These are phyloP conservation scores for Sarcophilus harrisii DNA, from an alignment of 2,797 vertebrate species.

Conservation along the genomic window DNA sequence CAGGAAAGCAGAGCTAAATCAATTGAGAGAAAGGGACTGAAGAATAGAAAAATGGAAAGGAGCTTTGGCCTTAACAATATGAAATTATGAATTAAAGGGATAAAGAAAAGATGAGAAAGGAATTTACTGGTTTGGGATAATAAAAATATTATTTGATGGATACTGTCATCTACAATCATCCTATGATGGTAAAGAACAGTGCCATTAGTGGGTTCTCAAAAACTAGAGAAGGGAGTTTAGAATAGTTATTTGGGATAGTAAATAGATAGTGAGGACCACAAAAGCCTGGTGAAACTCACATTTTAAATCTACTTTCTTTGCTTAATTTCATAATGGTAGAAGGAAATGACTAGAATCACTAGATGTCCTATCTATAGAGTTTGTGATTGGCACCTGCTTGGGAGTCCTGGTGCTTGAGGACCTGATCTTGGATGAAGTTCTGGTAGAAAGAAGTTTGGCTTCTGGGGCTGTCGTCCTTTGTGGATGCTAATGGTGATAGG, in stretches of 20 bases:
- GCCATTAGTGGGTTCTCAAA: background rate
- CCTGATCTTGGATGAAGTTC: background rate
- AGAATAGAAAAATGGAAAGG: background rate
- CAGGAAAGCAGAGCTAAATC: background rate
- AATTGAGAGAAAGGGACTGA: background rate
- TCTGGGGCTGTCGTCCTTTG: background rate
- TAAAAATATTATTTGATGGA: background rate
- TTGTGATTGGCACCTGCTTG: background rate
- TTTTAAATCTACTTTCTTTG: background rate
- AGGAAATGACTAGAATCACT: too few relatives aligned
- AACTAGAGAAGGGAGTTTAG: background rate
- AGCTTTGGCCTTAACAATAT: background rate
- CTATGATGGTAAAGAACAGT: background rate
- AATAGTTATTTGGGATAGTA: background rate
- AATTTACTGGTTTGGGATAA: background rate
- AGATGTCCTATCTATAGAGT: background rate
- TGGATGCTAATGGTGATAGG: background rate
- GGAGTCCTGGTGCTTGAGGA: background rate
- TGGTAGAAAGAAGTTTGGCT: background rate
- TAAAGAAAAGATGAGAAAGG: background rate
- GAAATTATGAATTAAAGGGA: background rate
- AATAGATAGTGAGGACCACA: background rate
- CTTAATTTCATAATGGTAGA: background rate
- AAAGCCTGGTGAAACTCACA: background rate
- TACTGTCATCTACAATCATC: background rate